Evolutionary conservation across 2,797 vertebrate genomes (phyloP).

Genomic region (Oophaga sylvatica): DNA sequence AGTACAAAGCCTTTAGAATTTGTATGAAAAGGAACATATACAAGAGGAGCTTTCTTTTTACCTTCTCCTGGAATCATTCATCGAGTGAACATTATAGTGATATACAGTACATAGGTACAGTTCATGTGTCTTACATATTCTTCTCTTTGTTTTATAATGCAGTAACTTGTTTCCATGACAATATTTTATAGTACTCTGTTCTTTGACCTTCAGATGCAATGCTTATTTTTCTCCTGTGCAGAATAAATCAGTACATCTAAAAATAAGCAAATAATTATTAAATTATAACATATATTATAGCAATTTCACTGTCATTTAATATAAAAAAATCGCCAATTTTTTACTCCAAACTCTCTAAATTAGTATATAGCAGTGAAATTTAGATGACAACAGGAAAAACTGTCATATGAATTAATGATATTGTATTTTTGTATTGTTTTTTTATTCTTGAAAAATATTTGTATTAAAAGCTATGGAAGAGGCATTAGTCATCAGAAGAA

Average conservation of each 20-base stretch:
- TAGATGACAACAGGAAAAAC: not conserved
- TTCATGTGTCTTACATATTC: not conserved
- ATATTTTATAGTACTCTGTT: slow-evolving; percentile 8
- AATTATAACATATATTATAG: not conserved
- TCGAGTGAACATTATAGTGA: not conserved
- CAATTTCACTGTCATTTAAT: not conserved
- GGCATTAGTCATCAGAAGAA: too few species aligned
- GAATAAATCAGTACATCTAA: slow-evolving; percentile 5
- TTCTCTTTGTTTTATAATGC: not conserved
- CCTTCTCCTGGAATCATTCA: not conserved
- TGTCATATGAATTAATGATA: not conserved
- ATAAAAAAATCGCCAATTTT: not conserved
- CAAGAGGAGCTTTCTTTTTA: not conserved
- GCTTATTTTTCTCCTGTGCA: not conserved
- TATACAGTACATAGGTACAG: not conserved
- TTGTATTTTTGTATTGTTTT: not conserved
- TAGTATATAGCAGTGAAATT: not conserved
- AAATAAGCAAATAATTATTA: not conserved
- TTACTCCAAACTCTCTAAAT: not conserved
- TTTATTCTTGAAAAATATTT: not conserved
- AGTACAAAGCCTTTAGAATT: not conserved
- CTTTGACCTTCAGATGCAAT: not conserved
- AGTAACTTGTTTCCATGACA: slow-evolving; percentile 17
- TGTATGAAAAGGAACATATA: not conserved
- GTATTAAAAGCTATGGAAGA: too few species aligned